Evolutionary conservation across 2,888 invertebrate species (phyloP).

Genomic region (Tiliacea citrago): DNA sequence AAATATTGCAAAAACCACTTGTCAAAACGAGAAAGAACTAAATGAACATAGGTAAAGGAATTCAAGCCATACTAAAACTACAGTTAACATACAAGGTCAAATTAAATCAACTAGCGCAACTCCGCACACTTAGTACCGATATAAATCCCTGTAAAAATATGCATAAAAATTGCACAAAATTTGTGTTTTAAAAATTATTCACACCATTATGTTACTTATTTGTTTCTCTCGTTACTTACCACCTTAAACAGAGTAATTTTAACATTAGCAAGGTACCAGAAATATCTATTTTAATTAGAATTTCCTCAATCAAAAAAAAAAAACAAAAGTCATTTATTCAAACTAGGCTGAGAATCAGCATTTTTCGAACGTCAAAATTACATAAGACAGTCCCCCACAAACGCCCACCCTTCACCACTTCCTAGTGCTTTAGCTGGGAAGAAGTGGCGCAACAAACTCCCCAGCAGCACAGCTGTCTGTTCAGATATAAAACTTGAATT

Average conservation of each 20-base stretch:
- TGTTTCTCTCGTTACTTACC: neutral
- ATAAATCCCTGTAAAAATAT: neutral
- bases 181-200: neutral
- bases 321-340: too few relatives aligned
- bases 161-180: neutral
- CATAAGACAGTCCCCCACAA: too few relatives aligned
- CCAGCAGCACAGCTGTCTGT: too few relatives aligned
- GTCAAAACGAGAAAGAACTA: neutral
- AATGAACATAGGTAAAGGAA: neutral
- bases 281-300: conserved; percentile 21
- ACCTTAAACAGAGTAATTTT: neutral
- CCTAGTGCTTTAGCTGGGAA: too few relatives aligned
- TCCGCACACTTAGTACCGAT: neutral
- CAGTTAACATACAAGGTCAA: neutral
- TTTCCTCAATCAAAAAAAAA: too few relatives aligned
- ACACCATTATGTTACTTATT: neutral
- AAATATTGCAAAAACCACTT: neutral
- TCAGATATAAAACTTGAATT: too few relatives aligned
- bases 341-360: too few relatives aligned
- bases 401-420: too few relatives aligned
- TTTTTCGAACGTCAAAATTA: too few relatives aligned
- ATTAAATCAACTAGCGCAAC: neutral
- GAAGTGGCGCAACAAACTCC: too few relatives aligned
- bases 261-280: conserved; percentile 8
- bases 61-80: neutral